Percentiles rank a stretch among this genome's conserved stretches.
Conservation (phyloP, 2,797 vertebrate genomes). For the Acipenser ruthenus region DNA sequence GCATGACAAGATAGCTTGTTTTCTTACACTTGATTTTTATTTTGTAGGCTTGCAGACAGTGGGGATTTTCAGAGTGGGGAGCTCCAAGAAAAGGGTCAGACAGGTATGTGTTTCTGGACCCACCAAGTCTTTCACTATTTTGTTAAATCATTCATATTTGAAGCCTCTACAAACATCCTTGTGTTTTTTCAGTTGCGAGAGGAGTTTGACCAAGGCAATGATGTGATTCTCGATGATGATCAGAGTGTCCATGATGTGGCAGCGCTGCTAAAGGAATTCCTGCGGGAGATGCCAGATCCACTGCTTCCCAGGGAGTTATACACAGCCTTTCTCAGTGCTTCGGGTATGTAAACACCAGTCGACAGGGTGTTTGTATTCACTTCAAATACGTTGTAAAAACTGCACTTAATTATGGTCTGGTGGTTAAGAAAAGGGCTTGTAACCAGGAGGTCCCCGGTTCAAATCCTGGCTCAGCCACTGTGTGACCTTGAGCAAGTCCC, state of each 20-base stretch:
- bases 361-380: background rate
- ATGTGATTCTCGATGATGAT: conserved; percentile 72
- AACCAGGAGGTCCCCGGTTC: too few species aligned
- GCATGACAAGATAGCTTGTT: background rate
- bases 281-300: conserved; percentile 77
- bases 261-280: conserved; percentile 82
- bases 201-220: conserved; percentile 73
- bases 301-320: conserved; percentile 80
- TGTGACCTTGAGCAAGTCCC: too few species aligned
- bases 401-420: too few species aligned
- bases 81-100: conserved; percentile 33
- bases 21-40: conserved; percentile 12
- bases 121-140: background rate
- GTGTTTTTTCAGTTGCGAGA: conserved; percentile 68
- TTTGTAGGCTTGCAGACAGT: conserved; percentile 48
- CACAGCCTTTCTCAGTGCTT: conserved; percentile 68
- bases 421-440: too few species aligned
- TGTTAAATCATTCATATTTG: background rate
- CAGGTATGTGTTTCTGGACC: background rate
- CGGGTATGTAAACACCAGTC: conserved; percentile 37
- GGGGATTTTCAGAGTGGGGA: conserved; percentile 56
- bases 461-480: too few species aligned
- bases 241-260: conserved; percentile 86
- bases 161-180: conserved; percentile 14
- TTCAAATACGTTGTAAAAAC: background rate